Evolutionary conservation across 2,113 vertebrate genomes (phyloP).

Genomic region (Burhinus oedicnemus): DNA sequence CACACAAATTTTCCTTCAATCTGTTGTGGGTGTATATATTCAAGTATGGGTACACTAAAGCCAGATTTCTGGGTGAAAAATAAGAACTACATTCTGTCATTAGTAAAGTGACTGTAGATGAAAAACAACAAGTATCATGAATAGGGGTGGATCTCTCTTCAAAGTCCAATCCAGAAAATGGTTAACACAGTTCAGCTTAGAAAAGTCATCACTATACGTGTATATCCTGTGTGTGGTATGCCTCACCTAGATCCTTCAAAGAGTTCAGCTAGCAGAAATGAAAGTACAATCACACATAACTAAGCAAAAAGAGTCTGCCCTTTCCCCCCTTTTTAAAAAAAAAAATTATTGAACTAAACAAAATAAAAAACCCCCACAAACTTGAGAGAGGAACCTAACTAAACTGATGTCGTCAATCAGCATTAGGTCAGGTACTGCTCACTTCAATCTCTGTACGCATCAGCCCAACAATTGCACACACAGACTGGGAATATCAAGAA

Average conservation of each 20-base stretch:
- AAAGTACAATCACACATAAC: not conserved
- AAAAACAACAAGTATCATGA: not conserved
- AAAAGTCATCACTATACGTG: not conserved
- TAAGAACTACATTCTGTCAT: not conserved
- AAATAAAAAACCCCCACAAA: not conserved
- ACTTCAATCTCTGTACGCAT: fast-evolving
- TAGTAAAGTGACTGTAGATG: not conserved
- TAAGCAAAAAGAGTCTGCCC: not conserved
- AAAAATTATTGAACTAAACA: not conserved
- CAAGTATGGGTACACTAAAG: not conserved
- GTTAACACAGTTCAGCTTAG: not conserved
- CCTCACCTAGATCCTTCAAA: not conserved
- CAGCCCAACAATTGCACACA: not conserved
- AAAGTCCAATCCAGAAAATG: not conserved
- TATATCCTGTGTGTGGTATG: not conserved
- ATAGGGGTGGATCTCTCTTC: not conserved
- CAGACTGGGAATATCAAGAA: not conserved
- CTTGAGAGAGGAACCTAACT: not conserved
- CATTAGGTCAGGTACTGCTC: not conserved
- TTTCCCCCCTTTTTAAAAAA: not conserved
- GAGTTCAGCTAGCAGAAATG: not conserved
- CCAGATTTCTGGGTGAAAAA: not conserved
- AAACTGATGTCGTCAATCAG: not conserved
- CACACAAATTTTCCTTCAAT: not conserved
- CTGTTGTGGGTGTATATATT: not conserved